Evolutionary conservation across 1,140 invertebrate species (phyloP), one percentile per base, ranked within the genome.

Genomic region (Drosophila quadrilineata): DNA sequence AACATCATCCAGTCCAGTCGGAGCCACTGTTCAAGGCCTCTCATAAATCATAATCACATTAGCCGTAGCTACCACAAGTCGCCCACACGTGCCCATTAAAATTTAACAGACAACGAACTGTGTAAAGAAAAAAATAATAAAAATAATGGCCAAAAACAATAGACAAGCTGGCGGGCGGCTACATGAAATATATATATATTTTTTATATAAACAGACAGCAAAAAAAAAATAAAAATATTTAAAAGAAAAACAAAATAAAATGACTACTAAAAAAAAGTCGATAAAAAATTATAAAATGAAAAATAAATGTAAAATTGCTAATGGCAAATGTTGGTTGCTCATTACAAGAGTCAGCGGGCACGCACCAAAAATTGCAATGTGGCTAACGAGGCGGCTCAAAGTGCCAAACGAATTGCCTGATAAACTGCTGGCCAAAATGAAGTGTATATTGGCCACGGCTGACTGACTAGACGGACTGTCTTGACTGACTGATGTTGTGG

Each of bases 21-120:
- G n/a, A 21, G 46, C 28, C 19, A n/a, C n/a, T n/a, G n/a, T 60
- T 84, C 77, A 84, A 84, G 77, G 77, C 49, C 77, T 72, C 56
- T 16, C 68, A 77, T 84, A 84, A 84, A 77, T 84, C 79, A 84
- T 84, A 84, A 85, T 77, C 73, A 49, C 79, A 82, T 82, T 82
- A 77, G 77, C n/a, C n/a, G 50, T 22, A 29, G 21, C 59, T 71
- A 71, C 63, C 63, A 35, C 46, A 12, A 49, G 28, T 52, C 58
- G 65, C 65, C 65, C 69, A 71, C 69, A 57, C 49, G 17, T 41
- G 56, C 36, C 24, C 66, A 84, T 76, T 76, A 66, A 64, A 68
- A 60, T 62, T 43, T 48, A 57, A 54, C 58, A 9, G 8, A 10
- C 19, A 10, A 45, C 6, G 17, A 57, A 40, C n/a, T n/a, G n/a